A percentile compares a stretch with the other conserved stretches of the same genome.
phyloP scores from a whole-genome alignment of 2,888 invertebrate species.

The Tubulanus polymorphus region DNA sequence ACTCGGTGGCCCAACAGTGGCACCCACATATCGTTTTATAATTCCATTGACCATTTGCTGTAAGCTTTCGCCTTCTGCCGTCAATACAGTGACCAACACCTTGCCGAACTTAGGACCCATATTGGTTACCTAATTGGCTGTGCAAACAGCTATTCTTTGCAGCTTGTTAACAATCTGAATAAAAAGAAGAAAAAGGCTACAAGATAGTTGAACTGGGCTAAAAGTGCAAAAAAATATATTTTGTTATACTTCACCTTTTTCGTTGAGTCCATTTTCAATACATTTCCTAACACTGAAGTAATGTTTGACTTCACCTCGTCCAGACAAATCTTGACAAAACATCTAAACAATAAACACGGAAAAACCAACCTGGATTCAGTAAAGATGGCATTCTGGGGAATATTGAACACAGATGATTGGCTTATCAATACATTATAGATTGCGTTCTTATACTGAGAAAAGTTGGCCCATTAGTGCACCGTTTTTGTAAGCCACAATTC shows the following conservation, averaged over 20 bases:
- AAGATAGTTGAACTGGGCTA: not conserved
- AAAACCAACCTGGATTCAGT: slow-evolving; percentile 21
- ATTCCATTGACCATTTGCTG: slow-evolving; percentile 21
- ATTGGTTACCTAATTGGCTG: not conserved
- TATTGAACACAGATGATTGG: slow-evolving; percentile 1
- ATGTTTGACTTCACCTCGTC: slow-evolving; percentile 24
- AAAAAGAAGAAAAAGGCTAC: not conserved
- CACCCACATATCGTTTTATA: slow-evolving; percentile 18
- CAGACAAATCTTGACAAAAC: slow-evolving; percentile 19
- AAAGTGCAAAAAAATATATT: not conserved
- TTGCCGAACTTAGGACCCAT: not conserved
- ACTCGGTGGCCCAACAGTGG: slow-evolving; percentile 20
- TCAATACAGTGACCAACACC: not conserved
- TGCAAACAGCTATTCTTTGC: not conserved
- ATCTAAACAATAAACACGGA: slow-evolving; percentile 21
- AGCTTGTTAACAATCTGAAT: not conserved
- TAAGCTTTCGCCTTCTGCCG: slow-evolving; percentile 18
- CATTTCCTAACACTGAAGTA: slow-evolving; percentile 19
- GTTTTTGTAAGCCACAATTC: slow-evolving; percentile 11
- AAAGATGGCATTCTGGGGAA: slow-evolving; percentile 13
- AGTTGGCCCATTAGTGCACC: slow-evolving; percentile 17
- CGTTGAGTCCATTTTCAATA: not conserved
- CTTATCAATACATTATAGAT: slow-evolving; percentile 3
- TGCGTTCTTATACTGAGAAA: slow-evolving; percentile 7
- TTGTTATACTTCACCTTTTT: not conserved